phyloP scores from a whole-genome alignment of 2,113 vertebrate genomes.

The Tetrax tetrax region DNA sequence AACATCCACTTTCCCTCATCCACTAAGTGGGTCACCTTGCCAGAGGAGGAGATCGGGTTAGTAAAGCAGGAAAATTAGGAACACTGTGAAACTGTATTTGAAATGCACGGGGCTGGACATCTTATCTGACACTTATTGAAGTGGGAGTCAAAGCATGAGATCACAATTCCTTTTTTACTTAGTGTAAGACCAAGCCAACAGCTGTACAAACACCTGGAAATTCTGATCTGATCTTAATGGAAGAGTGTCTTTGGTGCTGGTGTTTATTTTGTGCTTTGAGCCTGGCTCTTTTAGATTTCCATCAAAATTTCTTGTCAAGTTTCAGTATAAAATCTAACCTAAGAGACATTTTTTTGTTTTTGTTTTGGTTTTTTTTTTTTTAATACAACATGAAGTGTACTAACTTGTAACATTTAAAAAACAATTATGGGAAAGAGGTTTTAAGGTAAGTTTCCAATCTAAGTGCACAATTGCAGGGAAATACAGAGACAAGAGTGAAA shows the following conservation, averaged over 20 bases:
- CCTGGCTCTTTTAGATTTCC: constrained; percentile 35
- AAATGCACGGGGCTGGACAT: constrained; percentile 1
- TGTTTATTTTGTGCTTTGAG: constrained; percentile 63
- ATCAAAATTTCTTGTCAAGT: constrained; percentile 40
- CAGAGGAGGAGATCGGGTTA: no score
- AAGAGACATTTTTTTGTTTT: background rate
- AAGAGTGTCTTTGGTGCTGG: background rate
- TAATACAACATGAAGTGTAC: background rate
- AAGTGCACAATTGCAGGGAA: background rate
- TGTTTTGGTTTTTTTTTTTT: background rate
- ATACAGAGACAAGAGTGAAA: background rate
- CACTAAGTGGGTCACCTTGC: no score
- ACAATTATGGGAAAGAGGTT: background rate
- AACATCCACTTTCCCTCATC: no score
- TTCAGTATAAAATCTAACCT: constrained; percentile 30
- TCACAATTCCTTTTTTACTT: constrained; percentile 10
- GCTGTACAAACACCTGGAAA: constrained; percentile 61
- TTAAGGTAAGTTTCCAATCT: background rate
- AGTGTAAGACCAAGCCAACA: constrained; percentile 2
- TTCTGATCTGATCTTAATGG: constrained; percentile 45
- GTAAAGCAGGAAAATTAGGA: background rate
- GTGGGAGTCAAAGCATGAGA: constrained; percentile 11
- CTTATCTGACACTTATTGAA: constrained; percentile 30
- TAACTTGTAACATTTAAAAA: background rate
- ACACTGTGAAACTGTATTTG: background rate